Evolutionary conservation across 2,113 vertebrate genomes (phyloP).

Genomic region (Oceanodroma tethys): DNA sequence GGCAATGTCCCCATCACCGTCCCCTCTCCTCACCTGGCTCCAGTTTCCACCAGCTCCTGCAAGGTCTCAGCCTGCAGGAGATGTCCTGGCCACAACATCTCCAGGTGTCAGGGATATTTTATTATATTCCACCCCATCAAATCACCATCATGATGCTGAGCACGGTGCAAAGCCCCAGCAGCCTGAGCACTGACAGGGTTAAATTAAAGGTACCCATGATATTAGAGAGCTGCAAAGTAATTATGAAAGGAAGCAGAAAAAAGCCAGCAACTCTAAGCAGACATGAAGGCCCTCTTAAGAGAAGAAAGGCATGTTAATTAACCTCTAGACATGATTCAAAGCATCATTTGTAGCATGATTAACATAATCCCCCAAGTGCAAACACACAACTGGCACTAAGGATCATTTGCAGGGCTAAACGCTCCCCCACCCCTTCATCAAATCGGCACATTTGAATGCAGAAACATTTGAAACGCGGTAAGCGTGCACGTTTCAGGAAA

Average conservation of each 20-base stretch:
- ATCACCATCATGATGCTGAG: neutral
- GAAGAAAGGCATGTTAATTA: slow-evolving; percentile 71
- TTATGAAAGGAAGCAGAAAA: slow-evolving; percentile 40
- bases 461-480: neutral
- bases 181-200: slow-evolving; percentile 2
- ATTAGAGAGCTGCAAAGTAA: slow-evolving; percentile 26
- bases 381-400: slow-evolving; percentile 42
- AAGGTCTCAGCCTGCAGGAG: neutral
- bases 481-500: neutral
- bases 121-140: neutral
- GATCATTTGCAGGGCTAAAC: slow-evolving; percentile 7
- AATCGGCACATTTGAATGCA: neutral
- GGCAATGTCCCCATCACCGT: neutral
- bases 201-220: slow-evolving; percentile 46
- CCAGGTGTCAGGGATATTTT: neutral
- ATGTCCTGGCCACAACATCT: neutral
- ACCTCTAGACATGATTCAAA: slow-evolving; percentile 67
- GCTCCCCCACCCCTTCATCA: neutral
- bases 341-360: slow-evolving; percentile 71
- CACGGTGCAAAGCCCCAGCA: neutral
- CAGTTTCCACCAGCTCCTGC: neutral
- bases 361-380: slow-evolving; percentile 70
- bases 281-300: slow-evolving; percentile 55
- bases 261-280: slow-evolving; percentile 47
- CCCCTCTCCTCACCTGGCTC: neutral